Evolutionary conservation across 64 coral and sea anemone genomes (phyloP), one percentile per base, ranked within the genome.

Genomic region (Anthopleura sola): DNA sequence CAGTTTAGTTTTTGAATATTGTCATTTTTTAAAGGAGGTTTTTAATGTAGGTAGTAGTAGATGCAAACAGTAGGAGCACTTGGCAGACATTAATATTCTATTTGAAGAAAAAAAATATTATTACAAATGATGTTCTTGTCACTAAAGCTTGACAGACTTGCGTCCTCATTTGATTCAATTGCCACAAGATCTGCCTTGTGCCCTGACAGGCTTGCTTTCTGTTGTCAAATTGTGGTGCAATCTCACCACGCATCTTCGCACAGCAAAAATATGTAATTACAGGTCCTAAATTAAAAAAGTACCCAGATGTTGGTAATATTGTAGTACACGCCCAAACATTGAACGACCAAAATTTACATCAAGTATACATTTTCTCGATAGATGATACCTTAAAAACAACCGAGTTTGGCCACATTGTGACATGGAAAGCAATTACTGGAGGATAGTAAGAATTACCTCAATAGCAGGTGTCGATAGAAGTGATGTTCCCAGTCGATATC

Each of bases 111-210:
- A 32, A 71, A 71, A 71, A 71, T 12, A 71, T 71, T 33, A 71
- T 71, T 71, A 71, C 29, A 34, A 71, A 32, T 0, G 66, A 71
- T 32, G 11, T 31, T 34, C 66, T 32, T 71, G 66, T 71, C 66
- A 71, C 28, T 34, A 71, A 18, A 71, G 34, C 26, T 34, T 71
- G 66, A 71, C 66, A 71, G 66, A 34, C 66, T 14, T 34, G 66
- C 31, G 66, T 71, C 66, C 29, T 71, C 66, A 71, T 71, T 71
- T 71, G 66, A 71, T 71, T 71, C 66, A 71, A 71, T 32, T 71
- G 66, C 66, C 66, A 71, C 14, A 29, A 71, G 66, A 33, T 71
- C n/a, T 71, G 66, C 29, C 66, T 34, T 71, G 10, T 71, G 26
- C 15, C n/a, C 12, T 71, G 66, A 71, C 66, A 71, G 28, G 66